These are phyloP conservation scores for Psophia crepitans DNA, from an alignment of 2,113 vertebrate genomes.

Conservation along the genomic window DNA sequence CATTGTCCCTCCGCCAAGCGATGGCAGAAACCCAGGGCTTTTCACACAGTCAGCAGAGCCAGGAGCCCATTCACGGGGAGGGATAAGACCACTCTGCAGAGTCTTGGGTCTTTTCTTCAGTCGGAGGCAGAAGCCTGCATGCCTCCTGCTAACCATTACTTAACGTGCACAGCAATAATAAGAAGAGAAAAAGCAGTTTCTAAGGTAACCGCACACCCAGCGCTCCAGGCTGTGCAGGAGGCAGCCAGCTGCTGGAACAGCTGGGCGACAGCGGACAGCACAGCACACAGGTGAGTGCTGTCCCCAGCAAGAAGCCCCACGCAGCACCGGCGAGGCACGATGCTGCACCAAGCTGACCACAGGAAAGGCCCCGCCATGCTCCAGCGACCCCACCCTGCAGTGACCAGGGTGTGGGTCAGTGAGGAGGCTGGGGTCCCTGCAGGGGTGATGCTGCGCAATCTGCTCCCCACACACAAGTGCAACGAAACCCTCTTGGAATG, in stretches of 20 bases:
- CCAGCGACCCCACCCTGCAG: not conserved
- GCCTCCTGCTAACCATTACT: not conserved
- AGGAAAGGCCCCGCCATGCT: not conserved
- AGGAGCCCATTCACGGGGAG: not conserved
- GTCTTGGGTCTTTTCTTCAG: not conserved
- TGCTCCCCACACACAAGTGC: not conserved
- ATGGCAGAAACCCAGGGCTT: not conserved
- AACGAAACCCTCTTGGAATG: not conserved
- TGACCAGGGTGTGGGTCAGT: not conserved
- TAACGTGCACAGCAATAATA: not conserved
- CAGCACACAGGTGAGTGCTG: not conserved
- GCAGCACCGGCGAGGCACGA: fast-evolving
- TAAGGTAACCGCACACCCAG: not conserved
- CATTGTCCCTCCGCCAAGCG: not conserved
- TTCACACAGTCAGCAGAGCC: not conserved
- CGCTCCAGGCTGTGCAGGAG: not conserved
- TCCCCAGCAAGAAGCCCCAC: not conserved
- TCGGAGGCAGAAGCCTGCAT: not conserved
- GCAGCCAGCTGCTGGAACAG: not conserved
- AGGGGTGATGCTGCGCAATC: not conserved
- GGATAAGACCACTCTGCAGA: not conserved
- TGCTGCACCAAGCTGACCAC: fast-evolving
- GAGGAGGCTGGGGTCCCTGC: not conserved
- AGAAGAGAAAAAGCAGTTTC: slow-evolving; percentile 31
- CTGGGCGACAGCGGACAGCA: not conserved